Evolutionary conservation across 2,113 vertebrate genomes (phyloP).

Genomic region (Anolis carolinensis): DNA sequence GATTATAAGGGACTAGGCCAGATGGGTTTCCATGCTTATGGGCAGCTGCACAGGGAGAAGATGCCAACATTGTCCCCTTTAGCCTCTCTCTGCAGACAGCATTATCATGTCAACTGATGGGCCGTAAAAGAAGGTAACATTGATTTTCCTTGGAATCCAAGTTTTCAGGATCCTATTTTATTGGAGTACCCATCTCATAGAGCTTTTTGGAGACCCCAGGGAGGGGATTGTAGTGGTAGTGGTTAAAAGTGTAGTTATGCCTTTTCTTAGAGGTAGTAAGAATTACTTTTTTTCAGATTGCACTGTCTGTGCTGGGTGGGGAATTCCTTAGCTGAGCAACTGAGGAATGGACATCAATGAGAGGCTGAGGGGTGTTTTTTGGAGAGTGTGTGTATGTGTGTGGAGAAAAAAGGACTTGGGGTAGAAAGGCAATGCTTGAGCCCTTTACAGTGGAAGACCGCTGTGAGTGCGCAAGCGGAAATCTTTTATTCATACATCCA

Average conservation of each 20-base stretch:
- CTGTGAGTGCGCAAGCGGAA: background rate
- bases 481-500: constrained; percentile 22
- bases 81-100: no score
- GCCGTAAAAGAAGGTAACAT: background rate
- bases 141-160: background rate
- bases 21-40: background rate
- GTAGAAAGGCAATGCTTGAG: background rate
- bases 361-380: background rate
- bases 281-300: no score
- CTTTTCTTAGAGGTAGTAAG: no score
- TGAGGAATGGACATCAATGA: background rate
- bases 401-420: background rate
- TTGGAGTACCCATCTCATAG: background rate
- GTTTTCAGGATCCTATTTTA: background rate
- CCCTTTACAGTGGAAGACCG: background rate
- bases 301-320: no score
- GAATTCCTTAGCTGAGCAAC: background rate
- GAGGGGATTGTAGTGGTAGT: no score
- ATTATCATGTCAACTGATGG: no score
- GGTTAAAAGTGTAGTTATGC: no score
- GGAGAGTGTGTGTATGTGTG: background rate
- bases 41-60: no score
- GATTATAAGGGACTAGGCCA: background rate
- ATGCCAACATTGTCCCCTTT: no score
- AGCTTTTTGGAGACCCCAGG: background rate